A percentile compares a stretch with the other conserved stretches of the same genome.
These are phyloP conservation scores for Leistus spinibarbis DNA, from an alignment of 2,888 invertebrate genomes.

Conservation along the genomic window DNA sequence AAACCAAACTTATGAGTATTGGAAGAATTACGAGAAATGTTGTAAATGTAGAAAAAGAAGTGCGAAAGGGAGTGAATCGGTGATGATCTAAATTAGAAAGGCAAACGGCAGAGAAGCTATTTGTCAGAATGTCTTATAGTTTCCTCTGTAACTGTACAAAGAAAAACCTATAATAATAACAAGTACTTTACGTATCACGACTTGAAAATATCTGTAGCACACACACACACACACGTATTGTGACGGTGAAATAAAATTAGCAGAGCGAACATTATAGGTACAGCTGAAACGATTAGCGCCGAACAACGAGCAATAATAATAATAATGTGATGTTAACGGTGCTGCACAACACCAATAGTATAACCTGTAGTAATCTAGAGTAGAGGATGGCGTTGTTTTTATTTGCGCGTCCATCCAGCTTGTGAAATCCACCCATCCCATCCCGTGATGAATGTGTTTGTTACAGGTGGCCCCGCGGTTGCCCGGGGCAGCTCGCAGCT, in stretches of 20 bases:
- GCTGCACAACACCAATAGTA: background rate
- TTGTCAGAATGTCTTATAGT: background rate
- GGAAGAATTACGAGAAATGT: no score
- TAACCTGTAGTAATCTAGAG: no score
- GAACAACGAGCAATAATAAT: background rate
- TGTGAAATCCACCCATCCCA: slow-evolving; percentile 20
- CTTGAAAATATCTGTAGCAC: background rate
- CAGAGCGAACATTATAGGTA: no score
- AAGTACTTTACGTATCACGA: background rate
- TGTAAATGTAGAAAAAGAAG: no score
- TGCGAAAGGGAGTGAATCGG: no score
- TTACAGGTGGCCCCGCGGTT: slow-evolving; percentile 15
- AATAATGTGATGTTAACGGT: background rate
- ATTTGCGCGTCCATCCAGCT: background rate
- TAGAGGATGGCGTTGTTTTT: no score
- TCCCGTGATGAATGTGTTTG: slow-evolving; percentile 18
- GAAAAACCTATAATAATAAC: background rate
- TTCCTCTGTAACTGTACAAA: background rate
- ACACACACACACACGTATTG: background rate
- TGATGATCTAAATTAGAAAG: background rate
- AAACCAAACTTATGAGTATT: no score
- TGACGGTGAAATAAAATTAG: slow-evolving; percentile 14
- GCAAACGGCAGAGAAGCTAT: background rate
- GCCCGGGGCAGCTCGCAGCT: slow-evolving; percentile 15
- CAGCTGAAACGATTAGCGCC: slow-evolving; percentile 1